A percentile compares a stretch with the other conserved stretches of the same genome.
Conservation (phyloP, 2,113 vertebrate species). For the Phaethornis superciliosus region DNA sequence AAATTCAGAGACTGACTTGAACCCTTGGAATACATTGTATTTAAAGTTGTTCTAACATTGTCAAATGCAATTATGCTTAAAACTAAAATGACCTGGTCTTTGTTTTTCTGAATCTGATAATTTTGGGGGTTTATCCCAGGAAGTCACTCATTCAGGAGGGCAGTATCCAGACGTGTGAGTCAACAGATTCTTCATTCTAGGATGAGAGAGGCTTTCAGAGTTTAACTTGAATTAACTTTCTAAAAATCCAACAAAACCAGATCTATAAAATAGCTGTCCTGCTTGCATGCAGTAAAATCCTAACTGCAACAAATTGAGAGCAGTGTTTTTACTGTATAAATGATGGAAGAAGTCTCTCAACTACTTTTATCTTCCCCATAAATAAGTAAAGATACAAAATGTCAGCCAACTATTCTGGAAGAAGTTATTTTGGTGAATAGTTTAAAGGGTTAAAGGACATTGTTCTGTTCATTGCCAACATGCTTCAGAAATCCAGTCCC, state of each 20-base stretch:
- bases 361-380: neutral
- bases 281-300: neutral
- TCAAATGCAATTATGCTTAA: neutral
- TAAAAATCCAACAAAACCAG: neutral
- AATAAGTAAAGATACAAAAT: neutral
- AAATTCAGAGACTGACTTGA: neutral
- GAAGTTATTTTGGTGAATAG: neutral
- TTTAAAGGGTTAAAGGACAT: constrained; percentile 7
- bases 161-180: neutral
- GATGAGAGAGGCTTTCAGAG: neutral
- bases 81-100: neutral
- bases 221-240: neutral
- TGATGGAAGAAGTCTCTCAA: neutral
- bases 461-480: neutral
- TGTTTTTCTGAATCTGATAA: neutral
- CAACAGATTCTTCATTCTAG: neutral
- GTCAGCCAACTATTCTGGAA: neutral
- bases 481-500: neutral
- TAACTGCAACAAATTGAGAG: neutral
- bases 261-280: neutral
- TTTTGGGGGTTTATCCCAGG: neutral
- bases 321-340: neutral
- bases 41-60: neutral
- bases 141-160: neutral
- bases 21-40: neutral